A percentile compares a stretch with the other conserved stretches of the same genome.
Evolutionary conservation across 2,888 invertebrate species (phyloP).

Genomic region (Vannuccia rotundouncinata): DNA sequence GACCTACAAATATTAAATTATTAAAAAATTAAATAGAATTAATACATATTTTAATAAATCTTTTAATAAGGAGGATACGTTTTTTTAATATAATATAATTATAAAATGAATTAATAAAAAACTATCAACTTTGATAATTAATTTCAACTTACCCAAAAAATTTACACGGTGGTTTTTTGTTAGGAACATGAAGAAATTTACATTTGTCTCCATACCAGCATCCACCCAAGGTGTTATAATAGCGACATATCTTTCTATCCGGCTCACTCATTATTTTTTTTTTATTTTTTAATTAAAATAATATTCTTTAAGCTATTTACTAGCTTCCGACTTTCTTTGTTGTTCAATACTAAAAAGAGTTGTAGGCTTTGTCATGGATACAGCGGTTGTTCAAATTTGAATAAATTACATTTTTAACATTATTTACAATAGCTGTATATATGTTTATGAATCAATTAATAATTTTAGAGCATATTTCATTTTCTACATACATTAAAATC

Average conservation of each 20-base stretch:
- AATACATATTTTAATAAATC: too few relatives aligned
- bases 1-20: conserved; percentile 31
- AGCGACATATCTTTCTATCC: conserved; percentile 38
- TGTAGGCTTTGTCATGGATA: conserved; percentile 9
- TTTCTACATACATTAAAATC: neutral
- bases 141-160: conserved; percentile 40
- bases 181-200: conserved; percentile 39
- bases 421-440: neutral
- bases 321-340: conserved; percentile 15
- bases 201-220: conserved; percentile 40
- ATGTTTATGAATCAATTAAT: neutral
- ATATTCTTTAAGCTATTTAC: conserved; percentile 17
- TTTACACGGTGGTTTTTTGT: conserved; percentile 40
- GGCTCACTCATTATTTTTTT: conserved; percentile 34
- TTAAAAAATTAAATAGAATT: too few relatives aligned
- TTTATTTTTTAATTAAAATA: neutral
- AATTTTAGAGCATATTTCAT: neutral
- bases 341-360: neutral
- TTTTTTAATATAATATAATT: too few relatives aligned
- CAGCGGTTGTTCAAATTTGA: conserved; percentile 15
- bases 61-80: too few relatives aligned
- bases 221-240: conserved; percentile 39
- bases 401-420: neutral
- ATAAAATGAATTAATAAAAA: too few relatives aligned
- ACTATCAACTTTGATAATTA: too few relatives aligned